Evolutionary conservation across 1,140 invertebrate species (phyloP).

Genomic region (Bombyx mori): DNA sequence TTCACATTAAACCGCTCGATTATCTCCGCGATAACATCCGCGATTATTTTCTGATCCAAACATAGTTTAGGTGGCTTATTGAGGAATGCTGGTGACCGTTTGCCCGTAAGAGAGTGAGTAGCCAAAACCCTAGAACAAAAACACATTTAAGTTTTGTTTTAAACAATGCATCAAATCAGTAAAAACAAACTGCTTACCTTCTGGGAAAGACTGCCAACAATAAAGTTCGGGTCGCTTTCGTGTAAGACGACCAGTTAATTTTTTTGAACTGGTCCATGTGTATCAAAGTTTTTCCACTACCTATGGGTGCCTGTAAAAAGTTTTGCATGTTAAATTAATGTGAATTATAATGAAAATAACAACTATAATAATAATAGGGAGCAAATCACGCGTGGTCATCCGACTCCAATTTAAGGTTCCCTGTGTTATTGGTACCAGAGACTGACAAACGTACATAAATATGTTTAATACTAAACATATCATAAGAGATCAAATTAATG

Average conservation of each 20-base stretch:
- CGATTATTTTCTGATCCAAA: constrained; percentile 56
- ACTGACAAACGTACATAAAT: too few relatives aligned
- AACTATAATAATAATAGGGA: too few relatives aligned
- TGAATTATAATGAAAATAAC: too few relatives aligned
- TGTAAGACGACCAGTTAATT: constrained; percentile 64
- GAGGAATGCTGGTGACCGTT: constrained; percentile 58
- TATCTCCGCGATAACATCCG: constrained; percentile 59
- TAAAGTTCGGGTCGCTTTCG: constrained; percentile 56
- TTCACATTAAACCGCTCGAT: constrained; percentile 52
- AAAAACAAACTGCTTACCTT: constrained; percentile 27
- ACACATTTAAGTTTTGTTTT: background rate
- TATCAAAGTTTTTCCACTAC: constrained; percentile 48
- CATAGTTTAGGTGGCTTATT: constrained; percentile 61
- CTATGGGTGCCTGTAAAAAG: constrained; percentile 41
- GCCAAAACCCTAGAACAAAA: constrained; percentile 46
- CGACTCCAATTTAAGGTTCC: too few relatives aligned
- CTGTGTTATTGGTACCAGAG: too few relatives aligned
- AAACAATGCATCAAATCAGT: background rate
- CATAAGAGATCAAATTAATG: background rate
- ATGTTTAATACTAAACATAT: background rate
- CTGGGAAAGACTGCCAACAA: constrained; percentile 56
- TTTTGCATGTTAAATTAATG: too few relatives aligned
- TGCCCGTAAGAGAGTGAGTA: constrained; percentile 63
- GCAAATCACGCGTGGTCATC: too few relatives aligned
- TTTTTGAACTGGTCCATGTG: constrained; percentile 51